These are phyloP conservation scores for Chaetodon auriga DNA, from an alignment of 2,113 vertebrate genomes.

Conservation along the genomic window DNA sequence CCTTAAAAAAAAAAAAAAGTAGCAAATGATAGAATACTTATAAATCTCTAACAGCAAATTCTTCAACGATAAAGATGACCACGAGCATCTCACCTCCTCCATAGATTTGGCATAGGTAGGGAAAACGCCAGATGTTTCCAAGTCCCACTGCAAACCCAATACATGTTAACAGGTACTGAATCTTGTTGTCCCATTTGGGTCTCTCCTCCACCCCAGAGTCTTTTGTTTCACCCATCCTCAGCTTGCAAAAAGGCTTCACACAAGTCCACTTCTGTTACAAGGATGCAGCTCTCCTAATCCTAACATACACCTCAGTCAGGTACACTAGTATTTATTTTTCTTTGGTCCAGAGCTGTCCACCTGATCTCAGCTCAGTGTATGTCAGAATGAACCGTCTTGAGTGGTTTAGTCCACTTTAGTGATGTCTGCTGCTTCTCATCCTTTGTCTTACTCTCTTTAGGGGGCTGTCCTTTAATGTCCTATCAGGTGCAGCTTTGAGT, in stretches of 20 bases:
- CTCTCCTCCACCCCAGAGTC: slow-evolving; percentile 69
- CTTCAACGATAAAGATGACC: neutral
- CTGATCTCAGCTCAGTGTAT: neutral
- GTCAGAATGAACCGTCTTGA: neutral
- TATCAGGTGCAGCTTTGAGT: slow-evolving; percentile 28
- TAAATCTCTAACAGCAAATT: neutral
- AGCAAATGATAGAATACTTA: neutral
- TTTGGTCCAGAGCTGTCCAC: neutral
- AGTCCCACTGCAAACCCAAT: slow-evolving; percentile 90
- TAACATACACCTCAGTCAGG: neutral
- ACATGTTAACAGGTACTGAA: slow-evolving; percentile 90
- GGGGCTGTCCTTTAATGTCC: slow-evolving; percentile 38
- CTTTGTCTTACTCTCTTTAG: slow-evolving; percentile 11
- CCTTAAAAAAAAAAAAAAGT: no score
- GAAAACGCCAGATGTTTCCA: slow-evolving; percentile 93
- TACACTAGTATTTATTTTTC: neutral
- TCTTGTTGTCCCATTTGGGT: slow-evolving; percentile 90
- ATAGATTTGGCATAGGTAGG: slow-evolving; percentile 90
- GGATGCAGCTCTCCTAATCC: neutral
- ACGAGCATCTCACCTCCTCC: slow-evolving; percentile 88
- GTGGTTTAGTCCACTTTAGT: neutral
- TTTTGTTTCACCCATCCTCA: slow-evolving; percentile 48
- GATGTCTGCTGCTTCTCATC: slow-evolving; percentile 25
- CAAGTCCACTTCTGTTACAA: neutral
- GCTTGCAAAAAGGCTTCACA: neutral